Evolutionary conservation across 2,113 vertebrate species (phyloP).

Genomic region (Xerus inauris): DNA sequence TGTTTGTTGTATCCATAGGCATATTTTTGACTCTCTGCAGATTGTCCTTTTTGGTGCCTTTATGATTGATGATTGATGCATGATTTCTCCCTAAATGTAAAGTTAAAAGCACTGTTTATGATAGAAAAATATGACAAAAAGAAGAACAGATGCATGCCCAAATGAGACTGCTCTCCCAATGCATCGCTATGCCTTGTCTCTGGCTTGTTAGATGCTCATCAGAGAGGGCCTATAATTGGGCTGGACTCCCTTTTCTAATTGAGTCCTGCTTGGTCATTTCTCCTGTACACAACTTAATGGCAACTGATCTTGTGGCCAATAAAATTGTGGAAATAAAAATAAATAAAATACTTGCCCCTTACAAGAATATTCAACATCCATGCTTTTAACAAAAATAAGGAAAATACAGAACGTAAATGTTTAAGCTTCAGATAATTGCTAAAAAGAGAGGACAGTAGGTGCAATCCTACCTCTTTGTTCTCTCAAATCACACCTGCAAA

Average conservation of each 20-base stretch:
- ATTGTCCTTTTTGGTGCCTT: not conserved
- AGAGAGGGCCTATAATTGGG: not conserved
- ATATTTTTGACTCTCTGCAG: not conserved
- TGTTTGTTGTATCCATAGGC: not conserved
- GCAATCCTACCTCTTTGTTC: not conserved
- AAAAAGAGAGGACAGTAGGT: not conserved
- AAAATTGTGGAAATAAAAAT: slow-evolving; percentile 18
- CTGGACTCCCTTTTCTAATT: not conserved
- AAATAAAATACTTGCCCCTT: not conserved
- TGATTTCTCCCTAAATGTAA: not conserved
- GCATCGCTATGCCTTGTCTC: not conserved
- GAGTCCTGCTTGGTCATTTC: not conserved
- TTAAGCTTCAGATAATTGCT: not conserved
- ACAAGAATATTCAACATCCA: not conserved
- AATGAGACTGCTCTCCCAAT: not conserved
- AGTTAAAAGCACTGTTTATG: not conserved
- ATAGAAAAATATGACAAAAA: not conserved
- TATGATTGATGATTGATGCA: not conserved
- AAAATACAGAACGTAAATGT: not conserved
- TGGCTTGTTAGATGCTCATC: not conserved
- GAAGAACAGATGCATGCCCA: not conserved
- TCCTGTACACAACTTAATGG: not conserved
- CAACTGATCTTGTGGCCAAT: not conserved
- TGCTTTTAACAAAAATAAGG: slow-evolving; percentile 14
- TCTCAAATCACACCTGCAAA: not conserved